Conservation (phyloP, 2,113 vertebrate genomes). For the Indicator indicator region DNA sequence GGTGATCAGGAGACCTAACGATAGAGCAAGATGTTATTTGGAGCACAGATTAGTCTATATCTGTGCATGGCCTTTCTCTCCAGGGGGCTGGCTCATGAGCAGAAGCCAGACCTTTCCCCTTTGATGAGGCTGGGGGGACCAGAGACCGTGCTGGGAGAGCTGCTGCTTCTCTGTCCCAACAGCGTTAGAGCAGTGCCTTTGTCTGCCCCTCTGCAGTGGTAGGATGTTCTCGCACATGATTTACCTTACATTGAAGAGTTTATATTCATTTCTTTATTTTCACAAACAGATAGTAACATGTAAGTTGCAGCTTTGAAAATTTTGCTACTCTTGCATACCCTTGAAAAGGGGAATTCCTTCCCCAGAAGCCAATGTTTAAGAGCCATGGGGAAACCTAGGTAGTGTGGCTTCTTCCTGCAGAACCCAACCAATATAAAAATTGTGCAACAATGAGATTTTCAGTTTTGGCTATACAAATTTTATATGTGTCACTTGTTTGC, state of each 20-base stretch:
- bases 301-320: not conserved
- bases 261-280: not conserved
- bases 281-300: not conserved
- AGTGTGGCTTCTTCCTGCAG: not conserved
- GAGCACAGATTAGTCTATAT: not conserved
- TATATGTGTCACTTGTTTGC: not conserved
- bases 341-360: not conserved
- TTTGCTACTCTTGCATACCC: not conserved
- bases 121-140: rapidly evolving
- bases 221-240: not conserved
- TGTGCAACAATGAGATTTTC: not conserved
- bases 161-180: not conserved
- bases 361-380: not conserved
- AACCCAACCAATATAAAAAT: not conserved
- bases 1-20: not conserved
- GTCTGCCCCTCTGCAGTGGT: not conserved
- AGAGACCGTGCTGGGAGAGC: not conserved
- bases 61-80: not conserved
- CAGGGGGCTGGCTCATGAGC: not conserved
- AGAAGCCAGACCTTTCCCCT: not conserved
- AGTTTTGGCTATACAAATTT: not conserved
- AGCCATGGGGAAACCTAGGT: not conserved
- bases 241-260: not conserved
- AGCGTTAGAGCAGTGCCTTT: not conserved
- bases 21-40: not conserved